A percentile compares a stretch with the other conserved stretches of the same genome.
Conservation (phyloP, 2,888 invertebrate species). For the Stegophylla sp. region DNA sequence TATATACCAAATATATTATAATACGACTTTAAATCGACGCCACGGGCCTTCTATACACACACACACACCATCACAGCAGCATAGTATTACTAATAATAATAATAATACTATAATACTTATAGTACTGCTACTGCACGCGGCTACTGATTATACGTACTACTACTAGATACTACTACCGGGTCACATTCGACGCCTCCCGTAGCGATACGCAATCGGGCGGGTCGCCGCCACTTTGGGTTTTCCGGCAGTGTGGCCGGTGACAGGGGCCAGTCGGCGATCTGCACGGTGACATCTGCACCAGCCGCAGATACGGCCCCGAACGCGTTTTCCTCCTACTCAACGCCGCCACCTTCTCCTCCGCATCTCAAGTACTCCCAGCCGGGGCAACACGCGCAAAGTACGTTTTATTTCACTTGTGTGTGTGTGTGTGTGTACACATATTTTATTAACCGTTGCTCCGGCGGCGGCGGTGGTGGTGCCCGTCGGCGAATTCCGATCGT, state of each 20-base stretch:
- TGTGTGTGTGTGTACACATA: neutral
- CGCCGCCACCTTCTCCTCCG: neutral
- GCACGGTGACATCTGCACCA: conserved; percentile 31
- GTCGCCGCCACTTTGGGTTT: neutral
- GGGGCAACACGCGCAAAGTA: neutral
- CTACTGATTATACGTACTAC: neutral
- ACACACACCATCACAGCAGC: neutral
- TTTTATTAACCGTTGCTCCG: conserved; percentile 50
- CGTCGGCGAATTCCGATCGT: conserved; percentile 41
- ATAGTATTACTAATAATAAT: neutral
- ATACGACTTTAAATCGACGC: neutral
- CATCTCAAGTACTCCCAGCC: too few species aligned
- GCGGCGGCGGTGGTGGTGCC: conserved; percentile 1
- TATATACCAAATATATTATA: neutral
- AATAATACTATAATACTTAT: neutral
- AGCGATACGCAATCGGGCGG: neutral
- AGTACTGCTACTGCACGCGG: neutral
- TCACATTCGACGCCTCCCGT: conserved; percentile 34
- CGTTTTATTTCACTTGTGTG: neutral
- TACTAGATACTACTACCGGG: neutral
- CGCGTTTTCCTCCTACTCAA: conserved; percentile 2
- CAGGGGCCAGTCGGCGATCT: neutral
- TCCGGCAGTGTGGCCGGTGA: neutral
- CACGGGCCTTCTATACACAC: neutral
- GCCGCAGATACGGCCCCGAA: conserved; percentile 3